A percentile compares a stretch with the other conserved stretches of the same genome.
phyloP scores from a whole-genome alignment of 2,888 invertebrate genomes.

The Caenorhabditis sp. region DNA sequence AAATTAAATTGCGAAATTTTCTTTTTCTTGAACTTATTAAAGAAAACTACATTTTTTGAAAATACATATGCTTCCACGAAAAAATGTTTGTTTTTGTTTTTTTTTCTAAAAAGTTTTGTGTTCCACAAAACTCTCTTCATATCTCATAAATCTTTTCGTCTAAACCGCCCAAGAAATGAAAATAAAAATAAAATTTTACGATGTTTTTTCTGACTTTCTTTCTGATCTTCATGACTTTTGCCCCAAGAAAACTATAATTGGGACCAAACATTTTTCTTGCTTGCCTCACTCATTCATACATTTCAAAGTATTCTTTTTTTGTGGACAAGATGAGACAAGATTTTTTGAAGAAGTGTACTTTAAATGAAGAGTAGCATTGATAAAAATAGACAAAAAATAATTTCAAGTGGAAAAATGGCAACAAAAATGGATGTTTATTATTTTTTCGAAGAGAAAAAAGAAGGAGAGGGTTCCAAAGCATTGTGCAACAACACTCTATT shows the following conservation, averaged over 20 bases:
- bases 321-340: conserved; percentile 17
- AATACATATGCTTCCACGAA: too few species aligned
- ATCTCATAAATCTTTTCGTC: not conserved
- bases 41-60: too few species aligned
- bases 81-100: not conserved
- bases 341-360: conserved; percentile 2
- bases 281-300: conserved; percentile 6
- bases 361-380: conserved; percentile 11
- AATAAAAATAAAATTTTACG: not conserved
- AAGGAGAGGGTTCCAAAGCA: too few species aligned
- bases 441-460: too few species aligned
- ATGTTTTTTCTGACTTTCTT: too few species aligned
- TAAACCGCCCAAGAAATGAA: not conserved
- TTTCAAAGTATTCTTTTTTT: conserved; percentile 12
- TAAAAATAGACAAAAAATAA: conserved; percentile 1
- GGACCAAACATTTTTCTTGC: conserved; percentile 16
- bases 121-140: not conserved
- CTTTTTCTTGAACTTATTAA: too few species aligned
- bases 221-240: not conserved
- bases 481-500: too few species aligned
- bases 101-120: not conserved
- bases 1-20: not conserved
- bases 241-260: not conserved
- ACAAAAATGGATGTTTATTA: too few species aligned
- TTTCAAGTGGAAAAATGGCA: not conserved